These are phyloP conservation scores for Hermaeophaga mercurialis DNA, from an alignment of 2,888 invertebrate species.

Conservation along the genomic window DNA sequence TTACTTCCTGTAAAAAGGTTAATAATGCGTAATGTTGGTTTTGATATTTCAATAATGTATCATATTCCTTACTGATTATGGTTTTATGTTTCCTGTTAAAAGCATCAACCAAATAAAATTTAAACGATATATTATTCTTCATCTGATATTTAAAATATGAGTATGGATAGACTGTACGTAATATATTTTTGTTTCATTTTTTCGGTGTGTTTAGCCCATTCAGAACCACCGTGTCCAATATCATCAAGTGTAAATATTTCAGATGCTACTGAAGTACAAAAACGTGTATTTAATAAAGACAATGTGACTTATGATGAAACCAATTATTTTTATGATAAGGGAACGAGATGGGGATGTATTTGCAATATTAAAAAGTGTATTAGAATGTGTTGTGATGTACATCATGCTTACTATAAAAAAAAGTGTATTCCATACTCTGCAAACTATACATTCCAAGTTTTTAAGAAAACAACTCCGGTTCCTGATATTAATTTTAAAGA, in stretches of 20 bases:
- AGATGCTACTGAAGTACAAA: constrained; percentile 18
- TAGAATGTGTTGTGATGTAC: constrained; percentile 4
- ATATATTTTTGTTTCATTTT: background rate
- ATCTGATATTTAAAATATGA: background rate
- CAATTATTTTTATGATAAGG: background rate
- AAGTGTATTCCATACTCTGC: too few relatives aligned
- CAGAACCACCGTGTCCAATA: background rate
- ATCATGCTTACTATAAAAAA: too few relatives aligned
- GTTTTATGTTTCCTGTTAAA: background rate
- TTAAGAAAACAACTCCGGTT: too few relatives aligned
- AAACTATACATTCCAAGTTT: too few relatives aligned
- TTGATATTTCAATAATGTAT: background rate
- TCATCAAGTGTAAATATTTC: constrained; percentile 18
- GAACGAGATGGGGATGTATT: constrained; percentile 1
- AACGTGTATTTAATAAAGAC: constrained; percentile 16
- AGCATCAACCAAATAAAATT: background rate
- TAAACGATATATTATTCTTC: background rate
- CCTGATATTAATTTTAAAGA: too few relatives aligned
- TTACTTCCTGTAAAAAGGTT: too few relatives aligned
- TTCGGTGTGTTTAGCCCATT: background rate
- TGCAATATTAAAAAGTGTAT: constrained; percentile 3
- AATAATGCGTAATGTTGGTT: background rate
- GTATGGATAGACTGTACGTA: background rate
- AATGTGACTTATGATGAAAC: background rate
- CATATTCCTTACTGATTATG: background rate